These are phyloP conservation scores for Aphidoletes aphidimyza DNA, from an alignment of 2,888 invertebrate genomes.

Conservation along the genomic window DNA sequence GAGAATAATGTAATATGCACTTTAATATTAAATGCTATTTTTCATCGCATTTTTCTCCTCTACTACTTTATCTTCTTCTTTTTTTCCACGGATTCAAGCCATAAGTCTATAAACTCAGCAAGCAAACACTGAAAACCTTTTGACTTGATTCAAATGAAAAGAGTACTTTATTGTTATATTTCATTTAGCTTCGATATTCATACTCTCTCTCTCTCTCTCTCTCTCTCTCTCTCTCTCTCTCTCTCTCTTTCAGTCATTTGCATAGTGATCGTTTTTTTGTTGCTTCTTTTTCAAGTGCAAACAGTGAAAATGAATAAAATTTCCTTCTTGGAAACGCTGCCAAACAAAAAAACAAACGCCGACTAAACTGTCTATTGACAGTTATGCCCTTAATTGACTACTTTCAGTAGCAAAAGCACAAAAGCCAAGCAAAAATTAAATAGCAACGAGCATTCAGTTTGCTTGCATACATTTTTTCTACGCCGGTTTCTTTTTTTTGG, in stretches of 20 bases:
- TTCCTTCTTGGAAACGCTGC: conserved; percentile 6
- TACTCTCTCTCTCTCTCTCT: too few relatives aligned
- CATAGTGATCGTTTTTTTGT: too few relatives aligned
- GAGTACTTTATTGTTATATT: conserved; percentile 11
- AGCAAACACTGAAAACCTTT: neutral
- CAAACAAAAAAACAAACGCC: neutral
- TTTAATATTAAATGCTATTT: neutral
- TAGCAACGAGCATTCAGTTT: too few relatives aligned
- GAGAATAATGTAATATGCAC: neutral
- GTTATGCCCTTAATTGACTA: conserved; percentile 12
- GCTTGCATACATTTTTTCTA: too few relatives aligned
- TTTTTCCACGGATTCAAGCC: neutral
- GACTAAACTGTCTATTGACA: neutral
- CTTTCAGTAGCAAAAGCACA: neutral
- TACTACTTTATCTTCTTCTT: too few relatives aligned
- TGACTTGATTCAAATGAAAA: neutral
- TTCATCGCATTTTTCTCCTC: too few relatives aligned
- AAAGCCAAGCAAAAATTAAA: neutral
- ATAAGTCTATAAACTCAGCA: neutral
- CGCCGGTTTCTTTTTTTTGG: too few relatives aligned
- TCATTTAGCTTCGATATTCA: neutral
- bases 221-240: too few relatives aligned
- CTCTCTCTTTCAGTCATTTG: neutral
- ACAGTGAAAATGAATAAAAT: conserved; percentile 13
- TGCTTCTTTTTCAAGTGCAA: neutral